Conservation (phyloP, 92 coral and sea anemone species). For the Ricordea florida region DNA sequence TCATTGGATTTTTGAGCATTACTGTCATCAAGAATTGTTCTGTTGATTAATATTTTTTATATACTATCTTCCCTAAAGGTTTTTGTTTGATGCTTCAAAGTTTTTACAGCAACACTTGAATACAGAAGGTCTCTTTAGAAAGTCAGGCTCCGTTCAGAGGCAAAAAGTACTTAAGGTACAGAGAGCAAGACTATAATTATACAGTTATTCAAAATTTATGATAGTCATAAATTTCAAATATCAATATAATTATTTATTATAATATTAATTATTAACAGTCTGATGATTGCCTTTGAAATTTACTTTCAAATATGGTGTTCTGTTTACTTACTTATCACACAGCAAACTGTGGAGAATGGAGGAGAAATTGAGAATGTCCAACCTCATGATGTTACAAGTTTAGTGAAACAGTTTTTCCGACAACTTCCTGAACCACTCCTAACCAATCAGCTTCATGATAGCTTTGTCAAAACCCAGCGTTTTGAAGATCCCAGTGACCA, state of each 20-base stretch:
- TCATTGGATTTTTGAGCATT: neutral
- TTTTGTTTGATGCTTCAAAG: conserved; percentile 84
- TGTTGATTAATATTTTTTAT: no score
- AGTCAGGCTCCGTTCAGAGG: conserved; percentile 97
- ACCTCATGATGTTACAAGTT: conserved; percentile 97
- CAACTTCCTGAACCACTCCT: conserved; percentile 93
- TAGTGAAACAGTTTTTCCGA: conserved; percentile 95
- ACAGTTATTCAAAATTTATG: neutral
- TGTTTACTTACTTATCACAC: conserved; percentile 1
- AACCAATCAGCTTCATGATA: conserved; percentile 85
- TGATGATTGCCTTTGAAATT: no score
- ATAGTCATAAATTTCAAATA: neutral
- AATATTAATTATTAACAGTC: neutral
- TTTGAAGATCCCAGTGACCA: conserved; percentile 75
- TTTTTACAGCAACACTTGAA: conserved; percentile 87
- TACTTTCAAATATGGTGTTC: no score
- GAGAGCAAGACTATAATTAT: no score
- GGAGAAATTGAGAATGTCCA: conserved; percentile 73
- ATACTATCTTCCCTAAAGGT: conserved; percentile 28
- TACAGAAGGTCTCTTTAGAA: conserved; percentile 94
- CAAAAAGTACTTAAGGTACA: conserved; percentile 89
- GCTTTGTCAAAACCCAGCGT: conserved; percentile 78
- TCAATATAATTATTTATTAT: neutral
- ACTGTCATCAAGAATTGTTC: neutral
- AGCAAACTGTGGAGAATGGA: conserved; percentile 89